Evolutionary conservation across 1,140 invertebrate species (phyloP), one percentile per base, ranked within the genome.

Genomic region (Apolygus lucorum): DNA sequence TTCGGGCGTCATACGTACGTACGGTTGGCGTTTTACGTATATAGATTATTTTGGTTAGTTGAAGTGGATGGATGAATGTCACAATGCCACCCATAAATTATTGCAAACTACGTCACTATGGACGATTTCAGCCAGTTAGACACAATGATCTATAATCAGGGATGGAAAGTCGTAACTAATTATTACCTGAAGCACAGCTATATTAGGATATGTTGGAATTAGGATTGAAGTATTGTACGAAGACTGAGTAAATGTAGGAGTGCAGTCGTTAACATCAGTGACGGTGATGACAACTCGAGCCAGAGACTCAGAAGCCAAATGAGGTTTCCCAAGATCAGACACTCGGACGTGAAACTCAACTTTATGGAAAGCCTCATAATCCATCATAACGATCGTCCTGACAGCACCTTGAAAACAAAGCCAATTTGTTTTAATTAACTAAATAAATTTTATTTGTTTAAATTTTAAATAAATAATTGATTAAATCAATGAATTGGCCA

Each of bases 301-400:
- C 1, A 84, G 83, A 29, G 84, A 87, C 72, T 88, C 86, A 4
- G 93, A 91, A 2, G 87, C 87, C 27, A 95, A 78, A 59, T 86
- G 84, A 2, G 93, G 94, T 72, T 86, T 87, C 0, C 94, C 95
- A 73, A 88, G 82, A 81, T 98, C 95, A 25, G 87, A 86, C 0
- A 96, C 93, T 79, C 88, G 87, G 0, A 96, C 92, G 72, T 86
- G 85, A 77, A 96, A 95, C n/a, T 82, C 81, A 74, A 91, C 90
- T 4, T 79, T 73, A 0, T 84, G 78, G 28, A 85, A 81, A 0
- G 82, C 85, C 78, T 98, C 95, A 77, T 92, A 90, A 79, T 97
- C 94, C 52, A 97, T 80, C 1, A 85, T 79, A 67, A 85, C 84
- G 8, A 88, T 84, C 0, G 90, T 90, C 72, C 87, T 84, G 63